Conservation (phyloP, 2,113 vertebrate species). For the Trogon surrucura region DNA sequence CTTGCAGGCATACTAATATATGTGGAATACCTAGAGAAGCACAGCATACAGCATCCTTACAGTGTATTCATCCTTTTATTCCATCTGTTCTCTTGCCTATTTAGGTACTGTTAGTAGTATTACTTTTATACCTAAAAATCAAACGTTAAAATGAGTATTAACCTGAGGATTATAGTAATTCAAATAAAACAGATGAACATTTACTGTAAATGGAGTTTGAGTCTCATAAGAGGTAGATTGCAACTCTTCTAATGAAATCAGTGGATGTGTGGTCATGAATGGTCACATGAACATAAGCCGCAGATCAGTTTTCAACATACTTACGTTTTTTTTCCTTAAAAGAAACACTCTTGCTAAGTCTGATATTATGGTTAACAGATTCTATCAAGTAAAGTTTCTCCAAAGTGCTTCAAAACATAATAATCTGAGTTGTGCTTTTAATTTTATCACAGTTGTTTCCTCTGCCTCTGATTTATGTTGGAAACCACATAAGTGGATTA, state of each 20-base stretch:
- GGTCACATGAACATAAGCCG: neutral
- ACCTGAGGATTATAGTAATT: neutral
- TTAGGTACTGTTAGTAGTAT: neutral
- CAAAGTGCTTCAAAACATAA: neutral
- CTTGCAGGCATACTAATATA: neutral
- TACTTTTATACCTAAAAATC: neutral
- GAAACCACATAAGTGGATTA: slow-evolving; percentile 83
- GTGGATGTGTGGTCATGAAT: neutral
- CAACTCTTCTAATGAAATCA: neutral
- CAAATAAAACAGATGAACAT: neutral
- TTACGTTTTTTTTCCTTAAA: neutral
- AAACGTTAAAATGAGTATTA: neutral
- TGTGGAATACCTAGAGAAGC: neutral
- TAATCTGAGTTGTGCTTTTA: slow-evolving; percentile 48
- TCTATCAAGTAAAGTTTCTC: neutral
- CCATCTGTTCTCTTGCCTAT: neutral
- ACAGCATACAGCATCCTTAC: neutral
- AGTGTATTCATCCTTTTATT: neutral
- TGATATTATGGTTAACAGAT: neutral
- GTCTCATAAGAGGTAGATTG: neutral
- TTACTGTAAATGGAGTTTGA: neutral
- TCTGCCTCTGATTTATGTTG: slow-evolving; percentile 81
- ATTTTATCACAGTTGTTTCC: slow-evolving; percentile 80
- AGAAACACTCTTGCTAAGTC: rapidly evolving
- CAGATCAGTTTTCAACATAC: neutral